These are phyloP conservation scores for Dendrolimus kikuchii DNA, from an alignment of 1,140 invertebrate species.

Conservation along the genomic window DNA sequence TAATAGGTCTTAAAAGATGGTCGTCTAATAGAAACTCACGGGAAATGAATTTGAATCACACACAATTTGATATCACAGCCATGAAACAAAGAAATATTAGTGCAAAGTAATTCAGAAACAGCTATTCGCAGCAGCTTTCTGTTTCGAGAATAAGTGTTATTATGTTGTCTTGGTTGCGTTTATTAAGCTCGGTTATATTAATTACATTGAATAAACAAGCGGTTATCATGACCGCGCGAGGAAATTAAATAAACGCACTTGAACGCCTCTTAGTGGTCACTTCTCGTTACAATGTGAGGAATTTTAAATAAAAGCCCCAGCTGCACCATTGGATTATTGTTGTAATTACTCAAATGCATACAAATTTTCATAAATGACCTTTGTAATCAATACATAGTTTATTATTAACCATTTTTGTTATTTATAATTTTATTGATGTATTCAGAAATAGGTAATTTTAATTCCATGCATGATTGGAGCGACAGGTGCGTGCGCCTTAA, in stretches of 20 bases:
- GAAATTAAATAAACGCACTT: conserved; percentile 54
- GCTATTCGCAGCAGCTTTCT: conserved; percentile 9
- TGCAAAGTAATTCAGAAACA: conserved; percentile 8
- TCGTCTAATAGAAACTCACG: too few species aligned
- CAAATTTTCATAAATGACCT: too few species aligned
- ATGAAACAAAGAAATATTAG: neutral
- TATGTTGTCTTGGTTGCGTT: conserved; percentile 34
- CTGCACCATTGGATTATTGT: too few species aligned
- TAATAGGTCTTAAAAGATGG: too few species aligned
- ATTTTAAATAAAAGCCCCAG: too few species aligned
- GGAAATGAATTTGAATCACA: too few species aligned
- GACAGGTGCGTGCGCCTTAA: conserved; percentile 23
- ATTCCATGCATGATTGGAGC: conserved; percentile 25
- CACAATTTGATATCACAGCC: too few species aligned
- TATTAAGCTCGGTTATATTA: conserved; percentile 49
- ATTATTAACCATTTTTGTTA: too few species aligned
- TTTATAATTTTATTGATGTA: too few species aligned
- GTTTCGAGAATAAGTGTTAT: conserved; percentile 30
- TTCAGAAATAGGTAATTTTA: conserved; percentile 15
- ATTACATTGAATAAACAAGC: conserved; percentile 50
- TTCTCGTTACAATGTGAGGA: conserved; percentile 15
- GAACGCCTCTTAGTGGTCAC: conserved; percentile 11
- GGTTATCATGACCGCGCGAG: conserved; percentile 38
- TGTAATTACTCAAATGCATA: too few species aligned
- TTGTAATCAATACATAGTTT: too few species aligned